These are phyloP conservation scores for Dendroctonus ponderosae DNA, from an alignment of 1,140 invertebrate species.

Conservation along the genomic window DNA sequence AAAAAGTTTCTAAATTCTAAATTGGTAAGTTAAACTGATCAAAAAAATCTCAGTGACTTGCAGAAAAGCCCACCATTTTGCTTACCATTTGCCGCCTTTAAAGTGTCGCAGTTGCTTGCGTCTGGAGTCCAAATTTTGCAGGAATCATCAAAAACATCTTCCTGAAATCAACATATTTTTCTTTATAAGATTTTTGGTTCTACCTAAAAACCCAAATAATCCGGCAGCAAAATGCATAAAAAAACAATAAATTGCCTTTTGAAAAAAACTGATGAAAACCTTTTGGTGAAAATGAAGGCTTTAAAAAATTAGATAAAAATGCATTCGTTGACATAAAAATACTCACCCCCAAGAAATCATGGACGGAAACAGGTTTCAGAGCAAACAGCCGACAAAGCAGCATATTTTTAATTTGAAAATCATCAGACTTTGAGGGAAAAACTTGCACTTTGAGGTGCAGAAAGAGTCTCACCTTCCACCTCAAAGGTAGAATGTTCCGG, in stretches of 20 bases:
- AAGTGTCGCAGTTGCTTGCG: too few relatives aligned
- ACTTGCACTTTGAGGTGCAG: too few relatives aligned
- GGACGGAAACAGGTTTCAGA: conserved; percentile 38
- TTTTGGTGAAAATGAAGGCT: too few relatives aligned
- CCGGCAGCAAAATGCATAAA: conserved; percentile 12
- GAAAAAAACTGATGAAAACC: too few relatives aligned
- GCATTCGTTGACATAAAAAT: background rate
- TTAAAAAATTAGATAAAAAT: too few relatives aligned
- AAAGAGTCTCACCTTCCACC: background rate
- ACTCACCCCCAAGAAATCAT: conserved; percentile 40
- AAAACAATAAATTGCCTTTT: too few relatives aligned
- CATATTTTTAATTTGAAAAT: conserved; percentile 33
- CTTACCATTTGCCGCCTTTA: too few relatives aligned
- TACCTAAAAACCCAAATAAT: conserved; percentile 10
- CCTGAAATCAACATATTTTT: conserved; percentile 1
- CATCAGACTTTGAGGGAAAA: background rate
- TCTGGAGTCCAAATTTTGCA: too few relatives aligned
- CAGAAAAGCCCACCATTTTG: too few relatives aligned
- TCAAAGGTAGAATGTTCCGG: background rate
- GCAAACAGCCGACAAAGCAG: conserved; percentile 44
- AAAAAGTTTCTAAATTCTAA: too few relatives aligned
- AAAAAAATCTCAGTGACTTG: too few relatives aligned
- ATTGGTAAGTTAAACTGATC: too few relatives aligned
- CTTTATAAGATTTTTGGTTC: background rate
- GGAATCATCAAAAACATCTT: conserved; percentile 5